phyloP scores from a whole-genome alignment of 2,113 vertebrate species.

The Pantherophis guttatus region DNA sequence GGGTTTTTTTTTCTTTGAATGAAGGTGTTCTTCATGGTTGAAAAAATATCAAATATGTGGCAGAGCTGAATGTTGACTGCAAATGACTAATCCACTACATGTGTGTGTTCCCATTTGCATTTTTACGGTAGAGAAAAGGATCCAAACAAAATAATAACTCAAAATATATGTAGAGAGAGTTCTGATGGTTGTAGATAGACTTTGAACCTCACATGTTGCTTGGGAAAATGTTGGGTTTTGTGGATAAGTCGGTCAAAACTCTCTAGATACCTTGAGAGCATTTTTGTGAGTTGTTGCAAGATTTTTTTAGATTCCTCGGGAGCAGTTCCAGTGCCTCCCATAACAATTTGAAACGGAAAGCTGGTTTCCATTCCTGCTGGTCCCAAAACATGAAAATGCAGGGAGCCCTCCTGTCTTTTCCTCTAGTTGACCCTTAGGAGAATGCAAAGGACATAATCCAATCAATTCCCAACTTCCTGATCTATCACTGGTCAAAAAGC shows the following conservation, averaged over 20 bases:
- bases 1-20: constrained; percentile 72
- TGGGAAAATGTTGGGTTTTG: constrained; percentile 11
- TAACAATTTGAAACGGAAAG: background rate
- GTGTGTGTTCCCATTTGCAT: constrained; percentile 34
- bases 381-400: background rate
- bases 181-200: background rate
- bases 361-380: background rate
- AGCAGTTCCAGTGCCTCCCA: background rate
- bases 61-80: constrained; percentile 57
- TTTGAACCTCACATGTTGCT: background rate
- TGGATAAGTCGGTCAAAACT: constrained; percentile 18
- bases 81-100: constrained; percentile 17
- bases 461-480: background rate
- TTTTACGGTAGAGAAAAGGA: constrained; percentile 49
- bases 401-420: background rate
- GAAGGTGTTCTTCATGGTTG: constrained; percentile 74
- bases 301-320: background rate
- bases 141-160: constrained; percentile 32
- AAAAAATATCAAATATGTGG: constrained; percentile 54
- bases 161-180: constrained; percentile 42
- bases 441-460: background rate
- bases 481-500: background rate
- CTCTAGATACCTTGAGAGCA: background rate
- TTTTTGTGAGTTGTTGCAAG: background rate
- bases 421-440: background rate